Conservation (phyloP, 2,113 vertebrate genomes). For the Andinoacara biseriatus region DNA sequence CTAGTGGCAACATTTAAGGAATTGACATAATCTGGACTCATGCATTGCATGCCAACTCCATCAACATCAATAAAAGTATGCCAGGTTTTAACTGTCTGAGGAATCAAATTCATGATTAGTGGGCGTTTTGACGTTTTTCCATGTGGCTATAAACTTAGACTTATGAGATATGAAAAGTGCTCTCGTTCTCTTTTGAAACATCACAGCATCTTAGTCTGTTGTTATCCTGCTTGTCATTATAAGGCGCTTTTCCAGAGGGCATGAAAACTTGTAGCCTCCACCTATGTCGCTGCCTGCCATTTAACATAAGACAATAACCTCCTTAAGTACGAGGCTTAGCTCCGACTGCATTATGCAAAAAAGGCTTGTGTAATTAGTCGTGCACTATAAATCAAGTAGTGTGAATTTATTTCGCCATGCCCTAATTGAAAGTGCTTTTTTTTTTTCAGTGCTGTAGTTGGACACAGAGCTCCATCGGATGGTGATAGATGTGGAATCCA, state of each 20-base stretch:
- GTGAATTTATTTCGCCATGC: slow-evolving; percentile 89
- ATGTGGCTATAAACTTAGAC: slow-evolving; percentile 12
- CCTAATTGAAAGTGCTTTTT: slow-evolving; percentile 95
- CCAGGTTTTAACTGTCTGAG: not conserved
- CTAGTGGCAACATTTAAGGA: slow-evolving; percentile 59
- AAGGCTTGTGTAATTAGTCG: slow-evolving; percentile 91
- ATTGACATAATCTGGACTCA: slow-evolving; percentile 65
- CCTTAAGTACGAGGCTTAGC: slow-evolving; percentile 84
- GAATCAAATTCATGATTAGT: not conserved
- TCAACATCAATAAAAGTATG: slow-evolving; percentile 25
- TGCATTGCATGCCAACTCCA: slow-evolving; percentile 19
- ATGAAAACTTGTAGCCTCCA: slow-evolving; percentile 49
- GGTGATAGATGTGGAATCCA: slow-evolving; percentile 94
- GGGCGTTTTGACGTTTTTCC: not conserved
- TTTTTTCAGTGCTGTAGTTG: slow-evolving; percentile 79
- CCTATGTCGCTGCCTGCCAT: slow-evolving; percentile 75
- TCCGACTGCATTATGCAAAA: slow-evolving; percentile 88
- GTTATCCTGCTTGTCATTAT: slow-evolving; percentile 59
- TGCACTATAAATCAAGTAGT: slow-evolving; percentile 96
- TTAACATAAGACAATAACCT: slow-evolving; percentile 86
- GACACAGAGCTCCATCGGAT: slow-evolving; percentile 85
- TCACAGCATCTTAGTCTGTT: slow-evolving; percentile 47
- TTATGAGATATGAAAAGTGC: not conserved
- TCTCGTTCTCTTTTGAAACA: slow-evolving; percentile 29
- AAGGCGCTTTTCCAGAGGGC: slow-evolving; percentile 62